Base-by-base conservation (phyloP, 2,888 invertebrate genomes). In the Microdon myrmicae region DNA sequence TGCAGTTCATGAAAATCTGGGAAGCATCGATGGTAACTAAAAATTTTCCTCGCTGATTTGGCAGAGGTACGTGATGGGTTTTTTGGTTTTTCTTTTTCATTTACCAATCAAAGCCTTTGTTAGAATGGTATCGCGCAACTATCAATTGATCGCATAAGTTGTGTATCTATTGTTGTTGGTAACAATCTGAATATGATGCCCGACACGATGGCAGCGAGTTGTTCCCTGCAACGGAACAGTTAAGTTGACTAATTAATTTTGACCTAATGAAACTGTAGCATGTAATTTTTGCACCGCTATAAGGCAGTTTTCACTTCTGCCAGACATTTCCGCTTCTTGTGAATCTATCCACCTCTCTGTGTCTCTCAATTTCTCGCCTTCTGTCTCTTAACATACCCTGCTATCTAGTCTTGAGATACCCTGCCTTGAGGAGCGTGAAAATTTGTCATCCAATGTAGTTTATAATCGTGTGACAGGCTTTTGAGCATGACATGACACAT, bases 401-500 rank as follows among this genome's bases (percentile, higher is more conserved):
- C n/a, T n/a, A n/a, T n/a, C n/a, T n/a, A n/a, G n/a, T n/a, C n/a
- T n/a, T n/a, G n/a, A n/a, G n/a, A n/a, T n/a, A n/a, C n/a, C n/a
- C 19, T 56, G 45, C 43, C 58, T 51, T 41, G 34, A 58, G 51
- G 39, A 64, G 58, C 51, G 47, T 43, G 47, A 58, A 64, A 64
- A 64, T 64, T 64, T 64, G 64, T 64, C 64, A 64, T 64, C 64
- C 64, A 51, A 58, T 53, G 64, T 64, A 58, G 64, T 58, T 64
- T 64, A 58, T 64, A 56, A 56, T 58, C 64, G 64, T 64, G 64
- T 64, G 64, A 64, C 64, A 64, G 64, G 64, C 45, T 64, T 64
- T 64, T 64, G 64, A 64, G 64, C 64, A 64, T 64, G 64, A 64
- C 64, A 64, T 64, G 64, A 64, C 64, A 64, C 64, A 64, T 64